A percentile compares a stretch with the other conserved stretches of the same genome.
These are phyloP conservation scores for Atlantisia rogersi DNA, from an alignment of 2,113 vertebrate species.

Conservation along the genomic window DNA sequence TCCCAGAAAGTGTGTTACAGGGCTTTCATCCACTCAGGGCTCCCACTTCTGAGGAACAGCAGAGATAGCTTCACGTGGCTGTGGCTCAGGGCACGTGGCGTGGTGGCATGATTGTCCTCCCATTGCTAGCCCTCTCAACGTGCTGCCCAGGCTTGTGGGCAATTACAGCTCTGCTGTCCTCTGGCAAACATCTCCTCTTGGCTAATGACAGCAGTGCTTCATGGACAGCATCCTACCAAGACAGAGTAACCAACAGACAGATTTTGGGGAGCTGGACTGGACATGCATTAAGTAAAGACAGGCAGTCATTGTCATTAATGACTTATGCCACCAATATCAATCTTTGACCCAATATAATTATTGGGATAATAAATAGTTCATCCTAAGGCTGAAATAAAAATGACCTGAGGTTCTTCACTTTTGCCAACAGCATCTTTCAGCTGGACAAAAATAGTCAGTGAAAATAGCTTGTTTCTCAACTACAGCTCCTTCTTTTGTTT, in stretches of 20 bases:
- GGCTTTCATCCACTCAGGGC: background rate
- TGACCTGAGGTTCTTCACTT: background rate
- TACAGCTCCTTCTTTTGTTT: background rate
- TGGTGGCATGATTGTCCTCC: background rate
- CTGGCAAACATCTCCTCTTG: background rate
- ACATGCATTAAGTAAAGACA: background rate
- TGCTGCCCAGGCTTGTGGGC: background rate
- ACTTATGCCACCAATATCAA: background rate
- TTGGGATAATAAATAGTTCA: background rate
- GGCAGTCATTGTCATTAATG: background rate
- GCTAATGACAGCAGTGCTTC: background rate
- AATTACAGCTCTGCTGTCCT: background rate
- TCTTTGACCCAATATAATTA: background rate
- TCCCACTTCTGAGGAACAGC: background rate
- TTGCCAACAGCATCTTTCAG: background rate
- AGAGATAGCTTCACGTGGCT: rapidly evolving
- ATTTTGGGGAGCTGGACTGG: background rate
- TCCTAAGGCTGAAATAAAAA: background rate
- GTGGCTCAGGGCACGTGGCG: rapidly evolving
- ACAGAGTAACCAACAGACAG: background rate
- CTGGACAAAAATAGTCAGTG: background rate
- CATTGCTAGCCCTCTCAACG: rapidly evolving
- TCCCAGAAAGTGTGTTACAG: background rate
- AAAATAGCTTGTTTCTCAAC: background rate
- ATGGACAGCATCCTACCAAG: background rate